Conservation (phyloP, 2,888 invertebrate genomes). For the Axea sp. region DNA sequence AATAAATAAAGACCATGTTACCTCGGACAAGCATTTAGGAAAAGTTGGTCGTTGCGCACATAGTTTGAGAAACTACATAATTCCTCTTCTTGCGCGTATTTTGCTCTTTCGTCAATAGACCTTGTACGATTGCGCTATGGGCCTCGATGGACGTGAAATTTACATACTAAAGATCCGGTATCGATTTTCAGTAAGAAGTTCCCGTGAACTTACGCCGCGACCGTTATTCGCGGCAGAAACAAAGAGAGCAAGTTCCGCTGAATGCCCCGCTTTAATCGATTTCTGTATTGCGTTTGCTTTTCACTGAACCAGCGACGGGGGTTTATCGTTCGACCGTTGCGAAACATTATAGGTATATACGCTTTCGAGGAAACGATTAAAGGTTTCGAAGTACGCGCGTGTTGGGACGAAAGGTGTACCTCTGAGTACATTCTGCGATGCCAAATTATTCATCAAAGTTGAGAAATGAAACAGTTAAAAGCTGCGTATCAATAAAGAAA, state of each 20-base stretch:
- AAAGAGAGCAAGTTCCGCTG: conserved; percentile 35
- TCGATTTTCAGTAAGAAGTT: conserved; percentile 49
- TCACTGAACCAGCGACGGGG: conserved; percentile 22
- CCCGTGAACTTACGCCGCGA: conserved; percentile 24
- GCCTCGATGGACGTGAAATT: conserved; percentile 18
- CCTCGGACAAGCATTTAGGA: no score
- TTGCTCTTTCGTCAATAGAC: no score
- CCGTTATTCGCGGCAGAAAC: conserved; percentile 33
- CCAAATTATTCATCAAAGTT: conserved; percentile 37
- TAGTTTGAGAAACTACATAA: no score
- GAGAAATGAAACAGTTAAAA: conserved; percentile 15
- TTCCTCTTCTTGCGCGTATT: no score
- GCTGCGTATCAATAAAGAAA: no score
- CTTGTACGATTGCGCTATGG: no score
- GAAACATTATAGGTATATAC: conserved; percentile 38
- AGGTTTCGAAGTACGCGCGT: conserved; percentile 38
- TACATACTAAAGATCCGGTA: conserved; percentile 45
- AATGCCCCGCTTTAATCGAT: conserved; percentile 40
- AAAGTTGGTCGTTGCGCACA: no score
- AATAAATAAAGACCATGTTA: no score
- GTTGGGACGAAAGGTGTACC: conserved; percentile 16
- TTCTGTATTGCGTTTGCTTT: conserved; percentile 39
- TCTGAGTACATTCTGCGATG: conserved; percentile 5
- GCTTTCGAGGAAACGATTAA: conserved; percentile 44
- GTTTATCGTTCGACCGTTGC: conserved; percentile 50